Evolutionary conservation across 2,888 invertebrate genomes (phyloP).

Genomic region (Netelia melanura): DNA sequence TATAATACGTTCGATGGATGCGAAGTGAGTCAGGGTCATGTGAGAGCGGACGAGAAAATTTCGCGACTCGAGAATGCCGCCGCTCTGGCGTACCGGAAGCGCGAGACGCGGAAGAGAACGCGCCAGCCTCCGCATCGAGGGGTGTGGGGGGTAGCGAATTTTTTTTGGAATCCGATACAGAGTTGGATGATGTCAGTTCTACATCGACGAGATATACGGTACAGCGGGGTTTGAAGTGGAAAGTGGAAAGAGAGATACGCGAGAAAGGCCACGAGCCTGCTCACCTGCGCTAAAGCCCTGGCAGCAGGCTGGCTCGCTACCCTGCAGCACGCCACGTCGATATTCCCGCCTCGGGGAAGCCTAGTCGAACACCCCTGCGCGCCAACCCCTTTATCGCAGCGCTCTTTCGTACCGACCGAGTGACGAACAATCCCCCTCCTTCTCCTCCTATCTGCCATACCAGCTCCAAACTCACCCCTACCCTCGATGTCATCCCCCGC

Average conservation of each 20-base stretch:
- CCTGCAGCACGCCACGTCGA: conserved; percentile 79
- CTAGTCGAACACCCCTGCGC: conserved; percentile 77
- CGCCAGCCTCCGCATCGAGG: conserved; percentile 1
- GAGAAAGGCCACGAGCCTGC: conserved; percentile 70
- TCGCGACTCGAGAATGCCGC: conserved; percentile 9
- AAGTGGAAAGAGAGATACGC: conserved; percentile 8
- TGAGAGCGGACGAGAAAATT: conserved; percentile 29
- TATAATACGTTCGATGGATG: background rate
- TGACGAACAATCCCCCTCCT: conserved; percentile 11
- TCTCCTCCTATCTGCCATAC: background rate
- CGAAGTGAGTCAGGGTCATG: conserved; percentile 33
- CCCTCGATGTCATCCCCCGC: background rate
- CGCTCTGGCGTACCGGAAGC: background rate
- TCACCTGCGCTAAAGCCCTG: conserved; percentile 79
- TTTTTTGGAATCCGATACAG: conserved; percentile 22
- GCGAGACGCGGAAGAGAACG: background rate
- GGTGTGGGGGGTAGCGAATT: conserved; percentile 5
- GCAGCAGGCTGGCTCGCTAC: conserved; percentile 76
- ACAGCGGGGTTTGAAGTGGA: background rate
- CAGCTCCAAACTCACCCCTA: conserved; percentile 29
- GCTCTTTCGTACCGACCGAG: conserved; percentile 63
- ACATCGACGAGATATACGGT: background rate
- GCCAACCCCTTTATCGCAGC: conserved; percentile 65
- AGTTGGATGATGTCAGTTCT: conserved; percentile 4
- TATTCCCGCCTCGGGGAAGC: conserved; percentile 74